Evolutionary conservation across 2,113 vertebrate species (phyloP), one percentile per base, ranked within the genome.

Genomic region (Misgurnus anguillicaudatus): DNA sequence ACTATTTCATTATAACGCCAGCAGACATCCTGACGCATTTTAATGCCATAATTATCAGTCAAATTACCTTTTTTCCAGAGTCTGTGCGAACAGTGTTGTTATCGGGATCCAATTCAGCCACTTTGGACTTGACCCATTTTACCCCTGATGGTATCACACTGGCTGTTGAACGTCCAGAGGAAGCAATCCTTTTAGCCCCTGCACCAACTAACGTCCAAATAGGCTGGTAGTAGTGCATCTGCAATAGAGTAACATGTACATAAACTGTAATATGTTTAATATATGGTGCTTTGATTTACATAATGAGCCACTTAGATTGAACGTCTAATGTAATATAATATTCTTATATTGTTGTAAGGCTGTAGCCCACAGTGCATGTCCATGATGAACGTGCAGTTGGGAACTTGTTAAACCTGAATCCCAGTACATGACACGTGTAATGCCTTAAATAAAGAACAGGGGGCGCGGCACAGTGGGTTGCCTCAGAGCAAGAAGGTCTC

Each of bases 191-290:
- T 85, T 99, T 99, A 36, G 95, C 95, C 6, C 98, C 98, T 21
- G 94, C 97, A 0, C 98, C 97, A 68, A 98, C 98, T 69, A 99
- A 87, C 0, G 98, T 99, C 97, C 98, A 99, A 66, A 99, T 87
- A 0, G 98, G 97, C 88, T 99, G 98, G 83, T 99, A 99, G 86
- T 97, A 99, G 83, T 99, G 95, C 79, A 87, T 94, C 95, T 96
- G 86, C 55, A 85, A 88, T 13, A 71, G 19, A 39, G 19, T 16
- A 4, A 51, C n/a, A 74, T 48, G 9, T 24, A 1, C 19, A 79
- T 31, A 9, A 47, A 16, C 61, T 31, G 31, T 68, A n/a, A 60
- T 16, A 1, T 55, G 48, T 51, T 51, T 13, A 13, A 13, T 31
- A 31, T 31, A 31, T 31, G 24, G 24, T 31, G 24, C 24, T 31